Evolutionary conservation across 2,888 invertebrate genomes (phyloP), one percentile per base, ranked within the genome.

Genomic region (Cephus spinipes): DNA sequence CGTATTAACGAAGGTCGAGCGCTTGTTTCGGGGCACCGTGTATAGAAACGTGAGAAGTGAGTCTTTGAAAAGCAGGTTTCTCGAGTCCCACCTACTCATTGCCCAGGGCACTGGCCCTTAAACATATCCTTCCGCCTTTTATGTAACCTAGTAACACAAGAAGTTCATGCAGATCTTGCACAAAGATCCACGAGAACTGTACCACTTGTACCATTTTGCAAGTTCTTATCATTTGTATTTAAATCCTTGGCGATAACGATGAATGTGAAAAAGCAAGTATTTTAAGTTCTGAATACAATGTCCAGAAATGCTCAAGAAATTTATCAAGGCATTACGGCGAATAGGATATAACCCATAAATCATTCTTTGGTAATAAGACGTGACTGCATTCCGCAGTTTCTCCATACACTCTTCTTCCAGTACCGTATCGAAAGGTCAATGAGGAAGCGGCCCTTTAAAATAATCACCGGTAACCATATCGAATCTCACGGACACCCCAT

Each of bases 51-150:
- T 33, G 74, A 79, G 79, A 80, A 81, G 77, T 71, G 74, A 33
- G 35, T 15, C 71, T 83, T 77, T 77, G 79, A 83, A 79, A 78
- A 80, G 79, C 81, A 81, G 77, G 79, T 83, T 83, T 77, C 71
- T 76, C 75, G 77, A 77, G 83, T 68, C 23, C 81, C 78, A 80
- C 77, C 83, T 83, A 79, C 75, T 78, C 79, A 77, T 30, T 71
- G 55, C 75, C 12, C 55, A 30, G 71, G 71, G 71, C 71, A 71
- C 31, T 71, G 71, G 71, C 71, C 71, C 71, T 71, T 31, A 71
- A 71, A 71, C 32, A 31, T 31, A 71, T 71, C 71, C 71, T 71
- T 71, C 71, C 71, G 71, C 15, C 71, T 71, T 71, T 71, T 71
- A 71, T 31, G 71, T 71, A 33, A 71, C 32, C 71, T 9, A 33